These are phyloP conservation scores for Nasonia oneida DNA, from an alignment of 2,888 invertebrate species.

Conservation along the genomic window DNA sequence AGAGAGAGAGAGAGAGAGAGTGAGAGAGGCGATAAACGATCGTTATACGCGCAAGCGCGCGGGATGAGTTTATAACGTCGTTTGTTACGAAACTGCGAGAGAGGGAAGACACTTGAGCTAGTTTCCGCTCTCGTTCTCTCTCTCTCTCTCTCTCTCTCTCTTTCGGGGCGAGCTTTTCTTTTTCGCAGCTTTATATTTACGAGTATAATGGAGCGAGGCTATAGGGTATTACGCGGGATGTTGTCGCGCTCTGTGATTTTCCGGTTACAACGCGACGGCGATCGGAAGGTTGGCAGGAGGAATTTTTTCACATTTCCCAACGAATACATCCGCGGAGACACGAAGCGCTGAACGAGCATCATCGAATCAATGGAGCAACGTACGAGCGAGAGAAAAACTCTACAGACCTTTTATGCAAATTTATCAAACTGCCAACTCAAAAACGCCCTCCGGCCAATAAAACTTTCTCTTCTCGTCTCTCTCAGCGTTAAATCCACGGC, in stretches of 20 bases:
- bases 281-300: background rate
- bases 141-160: too few relatives aligned
- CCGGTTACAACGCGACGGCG: background rate
- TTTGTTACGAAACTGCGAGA: constrained; percentile 6
- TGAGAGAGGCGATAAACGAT: constrained; percentile 3
- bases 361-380: too few relatives aligned
- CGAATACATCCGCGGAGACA: too few relatives aligned
- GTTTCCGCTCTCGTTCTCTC: background rate
- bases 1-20: background rate
- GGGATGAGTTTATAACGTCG: constrained; percentile 23
- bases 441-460: constrained; percentile 29
- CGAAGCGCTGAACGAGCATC: too few relatives aligned
- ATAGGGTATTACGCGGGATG: background rate
- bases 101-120: constrained; percentile 2
- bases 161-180: background rate
- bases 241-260: background rate
- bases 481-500: background rate
- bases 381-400: background rate
- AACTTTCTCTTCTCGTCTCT: constrained; percentile 3
- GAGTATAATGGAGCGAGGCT: background rate
- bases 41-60: constrained; percentile 9
- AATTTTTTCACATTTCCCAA: too few relatives aligned
- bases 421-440: constrained; percentile 31
- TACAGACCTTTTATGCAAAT: background rate
- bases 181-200: constrained; percentile 5